These are phyloP conservation scores for Orchesella flavescens DNA, from an alignment of 2,888 invertebrate species.

Conservation along the genomic window DNA sequence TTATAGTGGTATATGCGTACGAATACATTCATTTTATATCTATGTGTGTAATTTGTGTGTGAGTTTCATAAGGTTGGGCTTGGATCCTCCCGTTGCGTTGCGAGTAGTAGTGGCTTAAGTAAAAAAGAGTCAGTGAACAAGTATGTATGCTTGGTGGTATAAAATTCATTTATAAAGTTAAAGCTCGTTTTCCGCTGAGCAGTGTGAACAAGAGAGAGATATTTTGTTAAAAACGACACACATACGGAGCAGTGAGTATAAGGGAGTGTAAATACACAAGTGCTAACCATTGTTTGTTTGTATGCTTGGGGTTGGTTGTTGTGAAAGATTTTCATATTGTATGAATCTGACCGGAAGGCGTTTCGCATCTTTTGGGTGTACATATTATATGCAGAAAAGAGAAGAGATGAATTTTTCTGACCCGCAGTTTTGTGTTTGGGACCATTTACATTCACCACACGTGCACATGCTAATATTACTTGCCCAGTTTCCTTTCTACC, in stretches of 20 bases:
- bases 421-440: constrained; percentile 39
- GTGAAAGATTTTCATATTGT: constrained; percentile 39
- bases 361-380: constrained; percentile 29
- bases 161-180: constrained; percentile 4
- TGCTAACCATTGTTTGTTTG: neutral
- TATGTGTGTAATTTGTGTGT: neutral
- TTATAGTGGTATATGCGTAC: neutral
- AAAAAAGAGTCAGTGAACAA: constrained; percentile 3
- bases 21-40: neutral
- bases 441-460: constrained; percentile 47
- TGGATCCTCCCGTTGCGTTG: neutral
- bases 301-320: too few species aligned
- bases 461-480: neutral
- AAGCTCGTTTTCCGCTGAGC: neutral
- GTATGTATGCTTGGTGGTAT: neutral
- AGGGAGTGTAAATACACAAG: neutral
- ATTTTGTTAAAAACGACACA: neutral
- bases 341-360: constrained; percentile 58
- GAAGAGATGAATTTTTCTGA: constrained; percentile 36
- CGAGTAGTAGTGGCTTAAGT: constrained; percentile 1
- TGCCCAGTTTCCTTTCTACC: neutral
- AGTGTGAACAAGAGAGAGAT: neutral
- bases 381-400: neutral
- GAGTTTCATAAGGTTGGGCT: constrained; percentile 6
- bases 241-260: neutral